Conservation (phyloP, 2,888 invertebrate species). For the Dynastes hyllus region DNA sequence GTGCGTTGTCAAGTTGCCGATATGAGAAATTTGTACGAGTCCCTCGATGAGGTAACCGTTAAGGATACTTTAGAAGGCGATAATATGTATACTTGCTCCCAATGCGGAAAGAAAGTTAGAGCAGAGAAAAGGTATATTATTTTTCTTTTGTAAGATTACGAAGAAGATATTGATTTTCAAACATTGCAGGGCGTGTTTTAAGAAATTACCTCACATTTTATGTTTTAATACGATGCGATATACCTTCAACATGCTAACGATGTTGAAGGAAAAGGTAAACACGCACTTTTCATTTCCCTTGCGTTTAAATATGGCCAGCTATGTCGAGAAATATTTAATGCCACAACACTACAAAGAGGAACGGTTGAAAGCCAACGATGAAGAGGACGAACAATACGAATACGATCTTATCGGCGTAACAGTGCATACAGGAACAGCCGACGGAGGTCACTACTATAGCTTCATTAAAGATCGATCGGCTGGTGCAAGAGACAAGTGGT, state of each 20-base stretch:
- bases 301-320: constrained; percentile 94
- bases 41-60: constrained; percentile 96
- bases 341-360: constrained; percentile 89
- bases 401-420: constrained; percentile 86
- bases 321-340: constrained; percentile 95
- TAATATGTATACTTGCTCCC: constrained; percentile 98
- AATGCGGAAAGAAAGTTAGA: constrained; percentile 94
- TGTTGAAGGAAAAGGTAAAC: constrained; percentile 97
- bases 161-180: neutral
- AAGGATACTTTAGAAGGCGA: constrained; percentile 97
- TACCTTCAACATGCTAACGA: constrained; percentile 97
- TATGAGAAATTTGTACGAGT: constrained; percentile 96
- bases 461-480: constrained; percentile 92
- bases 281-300: constrained; percentile 97
- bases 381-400: constrained; percentile 80
- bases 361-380: constrained; percentile 72
- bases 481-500: constrained; percentile 89
- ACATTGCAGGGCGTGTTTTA: constrained; percentile 87
- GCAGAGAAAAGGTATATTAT: constrained; percentile 87
- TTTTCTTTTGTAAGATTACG: neutral
- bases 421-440: constrained; percentile 98
- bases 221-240: constrained; percentile 98
- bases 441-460: constrained; percentile 97
- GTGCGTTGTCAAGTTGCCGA: constrained; percentile 97
- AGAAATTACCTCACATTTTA: constrained; percentile 92